phyloP scores from a whole-genome alignment of 2,797 vertebrate species.

The Sebastes diploproa region DNA sequence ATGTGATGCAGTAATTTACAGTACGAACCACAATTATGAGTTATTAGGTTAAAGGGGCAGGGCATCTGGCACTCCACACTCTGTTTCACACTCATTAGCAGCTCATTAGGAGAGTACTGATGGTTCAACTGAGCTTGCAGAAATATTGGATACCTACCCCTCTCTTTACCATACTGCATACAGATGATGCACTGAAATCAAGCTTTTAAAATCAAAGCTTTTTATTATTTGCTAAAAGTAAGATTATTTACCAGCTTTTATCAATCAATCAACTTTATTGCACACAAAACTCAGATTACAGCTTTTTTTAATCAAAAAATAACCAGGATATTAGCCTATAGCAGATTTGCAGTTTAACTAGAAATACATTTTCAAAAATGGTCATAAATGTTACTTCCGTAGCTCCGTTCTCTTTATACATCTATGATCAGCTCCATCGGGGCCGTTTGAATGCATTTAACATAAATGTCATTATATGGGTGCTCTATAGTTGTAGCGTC shows the following conservation, averaged over 20 bases:
- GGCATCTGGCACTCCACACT: conserved; percentile 66
- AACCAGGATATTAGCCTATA: too few relatives aligned
- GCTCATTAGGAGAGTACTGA: conserved; percentile 66
- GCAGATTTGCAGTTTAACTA: neutral
- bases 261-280: neutral
- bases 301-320: neutral
- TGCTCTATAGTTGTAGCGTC: too few relatives aligned
- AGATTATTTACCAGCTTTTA: neutral
- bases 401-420: too few relatives aligned
- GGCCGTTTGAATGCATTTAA: too few relatives aligned
- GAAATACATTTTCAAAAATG: neutral
- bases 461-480: too few relatives aligned
- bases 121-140: conserved; percentile 59
- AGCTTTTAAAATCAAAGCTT: neutral
- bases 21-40: conserved; percentile 57
- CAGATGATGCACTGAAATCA: conserved; percentile 5
- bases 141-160: conserved; percentile 49
- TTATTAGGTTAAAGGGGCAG: conserved; percentile 67
- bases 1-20: conserved; percentile 58
- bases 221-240: neutral
- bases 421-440: too few relatives aligned
- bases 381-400: neutral
- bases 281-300: neutral
- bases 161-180: neutral
- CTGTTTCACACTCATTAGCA: conserved; percentile 70